These are phyloP conservation scores for Xiphorhynchus erythropygius DNA, from an alignment of 2,797 vertebrate species.

Conservation along the genomic window DNA sequence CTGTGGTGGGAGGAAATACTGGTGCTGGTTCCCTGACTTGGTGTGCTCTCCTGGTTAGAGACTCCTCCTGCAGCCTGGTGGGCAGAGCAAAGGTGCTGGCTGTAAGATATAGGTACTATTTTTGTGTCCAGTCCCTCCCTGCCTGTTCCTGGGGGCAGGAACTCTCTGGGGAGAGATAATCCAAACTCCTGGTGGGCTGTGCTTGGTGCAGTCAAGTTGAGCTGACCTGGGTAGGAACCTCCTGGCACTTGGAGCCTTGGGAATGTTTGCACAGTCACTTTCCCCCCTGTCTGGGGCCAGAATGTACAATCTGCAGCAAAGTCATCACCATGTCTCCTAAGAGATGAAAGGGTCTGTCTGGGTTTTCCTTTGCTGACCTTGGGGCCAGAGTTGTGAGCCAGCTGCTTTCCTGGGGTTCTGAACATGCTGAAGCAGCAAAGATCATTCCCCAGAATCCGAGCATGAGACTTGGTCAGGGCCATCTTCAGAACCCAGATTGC, in stretches of 20 bases:
- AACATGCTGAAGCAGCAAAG: background rate
- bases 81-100: background rate
- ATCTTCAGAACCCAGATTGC: background rate
- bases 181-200: background rate
- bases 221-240: background rate
- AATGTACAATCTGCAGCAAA: background rate
- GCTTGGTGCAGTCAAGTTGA: background rate
- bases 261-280: background rate
- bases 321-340: background rate
- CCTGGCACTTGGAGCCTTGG: fast-evolving
- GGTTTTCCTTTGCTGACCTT: background rate
- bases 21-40: background rate
- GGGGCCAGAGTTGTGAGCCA: background rate
- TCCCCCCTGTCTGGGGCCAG: fast-evolving
- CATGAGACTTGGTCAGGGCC: background rate
- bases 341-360: background rate
- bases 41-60: background rate
- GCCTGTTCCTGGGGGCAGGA: background rate
- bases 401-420: background rate
- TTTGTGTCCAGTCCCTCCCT: background rate
- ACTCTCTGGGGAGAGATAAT: background rate
- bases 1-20: background rate
- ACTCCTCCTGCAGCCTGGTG: background rate
- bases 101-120: background rate
- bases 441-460: background rate